Percentiles rank a stretch among this genome's conserved stretches.
These are phyloP conservation scores for Pica pica DNA, from an alignment of 2,113 vertebrate species.

Conservation along the genomic window DNA sequence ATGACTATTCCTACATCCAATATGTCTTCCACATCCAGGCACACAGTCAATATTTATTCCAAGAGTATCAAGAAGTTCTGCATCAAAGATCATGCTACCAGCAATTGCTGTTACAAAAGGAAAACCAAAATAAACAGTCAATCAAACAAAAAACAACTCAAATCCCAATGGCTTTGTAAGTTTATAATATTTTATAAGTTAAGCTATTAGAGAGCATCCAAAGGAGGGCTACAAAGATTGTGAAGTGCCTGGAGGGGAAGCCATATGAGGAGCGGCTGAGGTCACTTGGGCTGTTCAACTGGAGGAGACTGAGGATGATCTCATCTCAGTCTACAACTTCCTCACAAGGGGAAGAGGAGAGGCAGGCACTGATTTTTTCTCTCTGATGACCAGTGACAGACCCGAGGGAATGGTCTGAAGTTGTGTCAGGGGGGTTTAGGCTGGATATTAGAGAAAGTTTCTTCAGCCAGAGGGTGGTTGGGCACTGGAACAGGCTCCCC, in stretches of 20 bases:
- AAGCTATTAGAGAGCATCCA: neutral
- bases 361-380: neutral
- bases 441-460: neutral
- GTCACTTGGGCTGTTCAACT: neutral
- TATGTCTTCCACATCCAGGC: neutral
- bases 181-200: neutral
- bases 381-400: neutral
- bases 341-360: neutral
- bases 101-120: neutral
- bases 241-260: neutral
- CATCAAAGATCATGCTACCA: neutral
- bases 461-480: neutral
- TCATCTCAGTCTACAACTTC: neutral
- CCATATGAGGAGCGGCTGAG: fast-evolving
- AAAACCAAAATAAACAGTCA: neutral
- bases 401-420: neutral
- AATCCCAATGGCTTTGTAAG: neutral
- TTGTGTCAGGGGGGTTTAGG: neutral
- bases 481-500: neutral
- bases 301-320: neutral
- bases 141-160: neutral
- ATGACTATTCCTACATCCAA: neutral
- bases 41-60: neutral
- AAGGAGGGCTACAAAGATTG: neutral
- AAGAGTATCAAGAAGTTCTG: neutral